phyloP scores from a whole-genome alignment of 2,888 invertebrate genomes.

The Dascillus cervinus region DNA sequence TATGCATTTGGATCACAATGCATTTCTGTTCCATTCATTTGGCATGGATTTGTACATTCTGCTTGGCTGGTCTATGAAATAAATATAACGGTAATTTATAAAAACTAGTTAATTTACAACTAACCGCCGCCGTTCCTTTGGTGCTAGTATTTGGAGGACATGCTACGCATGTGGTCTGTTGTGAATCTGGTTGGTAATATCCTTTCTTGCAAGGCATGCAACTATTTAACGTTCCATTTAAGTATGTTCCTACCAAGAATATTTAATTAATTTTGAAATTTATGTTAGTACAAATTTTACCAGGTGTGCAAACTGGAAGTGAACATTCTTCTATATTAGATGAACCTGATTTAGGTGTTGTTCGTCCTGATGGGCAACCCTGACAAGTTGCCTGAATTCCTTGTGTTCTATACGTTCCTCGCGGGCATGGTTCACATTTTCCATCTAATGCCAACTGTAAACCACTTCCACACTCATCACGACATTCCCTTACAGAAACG shows the following conservation, averaged over 20 bases:
- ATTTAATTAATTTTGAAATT: constrained; percentile 14
- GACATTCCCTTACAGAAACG: constrained; percentile 77
- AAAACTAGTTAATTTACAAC: constrained; percentile 37
- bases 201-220: constrained; percentile 85
- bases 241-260: constrained; percentile 58
- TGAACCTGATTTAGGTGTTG: constrained; percentile 80
- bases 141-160: constrained; percentile 92
- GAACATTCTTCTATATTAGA: constrained; percentile 85
- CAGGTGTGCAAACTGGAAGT: constrained; percentile 76
- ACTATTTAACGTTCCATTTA: constrained; percentile 78
- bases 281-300: constrained; percentile 31
- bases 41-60: constrained; percentile 88
- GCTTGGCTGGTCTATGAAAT: constrained; percentile 58
- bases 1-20: constrained; percentile 84
- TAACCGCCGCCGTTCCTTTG: constrained; percentile 69
- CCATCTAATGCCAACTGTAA: constrained; percentile 82
- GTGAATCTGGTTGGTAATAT: constrained; percentile 81
- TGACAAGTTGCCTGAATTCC: constrained; percentile 86
- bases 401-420: constrained; percentile 62
- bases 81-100: background rate
- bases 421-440: constrained; percentile 85
- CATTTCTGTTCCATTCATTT: constrained; percentile 72
- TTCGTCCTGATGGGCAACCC: constrained; percentile 80
- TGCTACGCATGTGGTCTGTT: constrained; percentile 77
- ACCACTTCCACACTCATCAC: constrained; percentile 83